Conservation (phyloP, 2,888 invertebrate species). For the Mechanitis mazaeus region DNA sequence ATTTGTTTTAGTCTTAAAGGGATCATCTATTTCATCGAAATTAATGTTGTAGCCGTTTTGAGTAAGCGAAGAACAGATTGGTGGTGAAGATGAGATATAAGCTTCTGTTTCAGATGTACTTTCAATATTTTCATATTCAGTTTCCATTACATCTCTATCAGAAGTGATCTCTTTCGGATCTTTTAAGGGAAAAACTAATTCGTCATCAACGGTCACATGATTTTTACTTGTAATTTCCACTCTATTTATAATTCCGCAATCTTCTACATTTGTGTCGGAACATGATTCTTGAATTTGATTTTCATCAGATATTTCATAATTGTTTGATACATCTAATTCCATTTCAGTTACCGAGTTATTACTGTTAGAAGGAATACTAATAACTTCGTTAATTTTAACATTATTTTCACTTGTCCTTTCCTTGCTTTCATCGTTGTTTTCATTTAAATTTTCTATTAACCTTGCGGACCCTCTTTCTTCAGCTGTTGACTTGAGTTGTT, state of each 20-base stretch:
- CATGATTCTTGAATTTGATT: too few relatives aligned
- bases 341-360: slow-evolving; percentile 13
- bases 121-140: slow-evolving; percentile 10
- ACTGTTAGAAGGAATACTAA: slow-evolving; percentile 9
- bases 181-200: not conserved
- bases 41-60: slow-evolving; percentile 63
- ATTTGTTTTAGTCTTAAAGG: slow-evolving; percentile 61
- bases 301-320: too few relatives aligned
- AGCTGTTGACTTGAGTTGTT: too few relatives aligned
- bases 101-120: slow-evolving; percentile 31
- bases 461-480: too few relatives aligned
- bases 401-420: too few relatives aligned
- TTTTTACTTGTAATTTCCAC: not conserved
- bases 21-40: slow-evolving; percentile 63
- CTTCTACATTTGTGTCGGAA: not conserved
- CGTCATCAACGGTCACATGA: not conserved
- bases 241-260: not conserved
- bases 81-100: slow-evolving; percentile 36
- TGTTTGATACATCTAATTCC: slow-evolving; percentile 8
- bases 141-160: too few relatives aligned
- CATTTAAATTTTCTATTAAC: too few relatives aligned
- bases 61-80: slow-evolving; percentile 50
- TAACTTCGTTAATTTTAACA: not conserved
- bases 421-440: too few relatives aligned
- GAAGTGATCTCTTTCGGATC: too few relatives aligned